Evolutionary conservation across 2,797 vertebrate genomes (phyloP).

Genomic region (Peromyscus melanophrys): DNA sequence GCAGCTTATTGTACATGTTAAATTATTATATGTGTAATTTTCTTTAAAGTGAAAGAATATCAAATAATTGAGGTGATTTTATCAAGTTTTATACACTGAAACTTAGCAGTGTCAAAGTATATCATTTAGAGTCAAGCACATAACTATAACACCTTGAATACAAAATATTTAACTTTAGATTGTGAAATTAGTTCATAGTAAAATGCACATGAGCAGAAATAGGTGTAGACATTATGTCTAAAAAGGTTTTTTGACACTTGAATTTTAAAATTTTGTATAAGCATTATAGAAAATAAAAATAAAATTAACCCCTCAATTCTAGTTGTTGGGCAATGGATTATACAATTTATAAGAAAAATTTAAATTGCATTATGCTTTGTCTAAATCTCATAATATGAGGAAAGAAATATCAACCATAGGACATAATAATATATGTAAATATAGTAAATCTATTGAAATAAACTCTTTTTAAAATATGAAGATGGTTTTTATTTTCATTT

Average conservation of each 20-base stretch:
- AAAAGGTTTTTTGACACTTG: slow-evolving; percentile 22
- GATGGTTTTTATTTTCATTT: not conserved
- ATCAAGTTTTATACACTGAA: slow-evolving; percentile 36
- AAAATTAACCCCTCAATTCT: not conserved
- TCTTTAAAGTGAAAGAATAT: slow-evolving; percentile 56
- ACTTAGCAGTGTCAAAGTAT: slow-evolving; percentile 12
- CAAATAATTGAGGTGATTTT: slow-evolving; percentile 39
- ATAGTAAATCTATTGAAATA: slow-evolving; percentile 18
- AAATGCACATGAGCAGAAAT: not conserved
- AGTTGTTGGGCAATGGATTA: not conserved
- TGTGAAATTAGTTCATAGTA: slow-evolving; percentile 24
- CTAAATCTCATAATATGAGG: slow-evolving; percentile 20
- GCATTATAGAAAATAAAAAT: slow-evolving; percentile 46
- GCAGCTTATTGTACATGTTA: not conserved
- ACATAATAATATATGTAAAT: slow-evolving; percentile 50
- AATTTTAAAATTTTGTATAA: not conserved
- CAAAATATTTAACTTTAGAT: not conserved
- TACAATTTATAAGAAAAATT: slow-evolving; percentile 9
- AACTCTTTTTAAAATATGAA: slow-evolving; percentile 29
- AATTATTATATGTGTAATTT: slow-evolving; percentile 8
- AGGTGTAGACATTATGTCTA: not conserved
- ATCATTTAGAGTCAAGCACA: slow-evolving; percentile 41
- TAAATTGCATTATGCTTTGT: not conserved
- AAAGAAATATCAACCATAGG: slow-evolving; percentile 23
- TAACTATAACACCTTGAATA: slow-evolving; percentile 36